phyloP scores from a whole-genome alignment of 2,113 vertebrate genomes.

The Psammodynastes pulverulentus region DNA sequence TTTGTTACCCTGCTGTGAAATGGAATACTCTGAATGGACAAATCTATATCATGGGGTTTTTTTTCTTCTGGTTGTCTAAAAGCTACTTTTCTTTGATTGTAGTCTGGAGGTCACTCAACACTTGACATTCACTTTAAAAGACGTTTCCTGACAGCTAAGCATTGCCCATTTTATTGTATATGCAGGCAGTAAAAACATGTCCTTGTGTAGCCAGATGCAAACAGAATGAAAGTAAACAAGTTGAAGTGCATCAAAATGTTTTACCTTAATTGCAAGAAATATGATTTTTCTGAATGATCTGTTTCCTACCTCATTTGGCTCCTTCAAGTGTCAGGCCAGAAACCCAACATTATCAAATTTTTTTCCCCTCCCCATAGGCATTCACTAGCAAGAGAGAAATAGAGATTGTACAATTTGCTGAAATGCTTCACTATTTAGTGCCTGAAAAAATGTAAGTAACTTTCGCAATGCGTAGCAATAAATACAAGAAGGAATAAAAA shows the following conservation, averaged over 20 bases:
- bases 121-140: not conserved
- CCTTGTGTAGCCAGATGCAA: not conserved
- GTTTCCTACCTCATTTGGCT: not conserved
- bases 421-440: not conserved
- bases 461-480: constrained; percentile 37
- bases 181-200: too few relatives aligned
- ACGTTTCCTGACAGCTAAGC: not conserved
- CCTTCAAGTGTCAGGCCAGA: not conserved
- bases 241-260: not conserved
- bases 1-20: not conserved
- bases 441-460: constrained; percentile 23
- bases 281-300: not conserved
- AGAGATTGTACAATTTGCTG: not conserved
- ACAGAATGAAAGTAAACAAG: not conserved
- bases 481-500: constrained; percentile 41
- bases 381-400: not conserved
- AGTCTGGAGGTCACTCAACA: not conserved
- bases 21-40: not conserved
- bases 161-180: not conserved
- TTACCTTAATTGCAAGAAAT: not conserved
- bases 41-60: not conserved
- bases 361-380: not conserved
- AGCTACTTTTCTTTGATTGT: not conserved
- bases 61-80: not conserved
- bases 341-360: not conserved